Percentiles rank a stretch among this genome's conserved stretches.
phyloP scores from a whole-genome alignment of 2,888 invertebrate species.

The Danaus chrysippus region DNA sequence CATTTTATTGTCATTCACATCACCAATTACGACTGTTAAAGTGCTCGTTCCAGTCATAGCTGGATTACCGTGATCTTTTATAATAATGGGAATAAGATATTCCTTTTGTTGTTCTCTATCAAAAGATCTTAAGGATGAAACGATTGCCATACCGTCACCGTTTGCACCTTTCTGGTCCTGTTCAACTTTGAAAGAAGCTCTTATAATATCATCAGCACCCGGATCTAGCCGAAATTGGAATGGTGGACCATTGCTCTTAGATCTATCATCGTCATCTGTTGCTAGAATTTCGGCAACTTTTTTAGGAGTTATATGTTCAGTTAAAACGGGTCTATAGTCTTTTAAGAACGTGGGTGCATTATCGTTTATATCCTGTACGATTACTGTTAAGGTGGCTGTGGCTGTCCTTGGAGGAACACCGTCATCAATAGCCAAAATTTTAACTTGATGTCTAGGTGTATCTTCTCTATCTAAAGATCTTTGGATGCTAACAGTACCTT shows the following conservation, averaged over 20 bases:
- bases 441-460: slow-evolving; percentile 96
- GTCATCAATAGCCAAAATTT: slow-evolving; percentile 96
- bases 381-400: slow-evolving; percentile 94
- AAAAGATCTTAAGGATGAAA: slow-evolving; percentile 95
- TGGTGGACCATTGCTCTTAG: slow-evolving; percentile 97
- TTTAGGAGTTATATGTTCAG: slow-evolving; percentile 94
- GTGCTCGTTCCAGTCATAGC: slow-evolving; percentile 98
- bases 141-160: slow-evolving; percentile 98
- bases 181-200: slow-evolving; percentile 96
- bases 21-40: slow-evolving; percentile 97
- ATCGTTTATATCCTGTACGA: slow-evolving; percentile 97
- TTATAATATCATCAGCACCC: slow-evolving; percentile 94
- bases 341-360: slow-evolving; percentile 96
- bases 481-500: slow-evolving; percentile 96
- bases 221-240: slow-evolving; percentile 96
- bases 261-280: slow-evolving; percentile 95
- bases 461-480: slow-evolving; percentile 95
- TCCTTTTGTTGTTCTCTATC: slow-evolving; percentile 98
- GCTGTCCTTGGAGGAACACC: slow-evolving; percentile 96
- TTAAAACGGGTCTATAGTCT: slow-evolving; percentile 94
- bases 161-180: slow-evolving; percentile 98
- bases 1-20: slow-evolving; percentile 99
- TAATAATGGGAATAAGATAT: slow-evolving; percentile 97
- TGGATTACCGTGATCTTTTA: slow-evolving; percentile 98
- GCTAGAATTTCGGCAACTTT: slow-evolving; percentile 96